A percentile compares a stretch with the other conserved stretches of the same genome.
These are phyloP conservation scores for Andrena trimmerana DNA, from an alignment of 2,888 invertebrate genomes.

Conservation along the genomic window DNA sequence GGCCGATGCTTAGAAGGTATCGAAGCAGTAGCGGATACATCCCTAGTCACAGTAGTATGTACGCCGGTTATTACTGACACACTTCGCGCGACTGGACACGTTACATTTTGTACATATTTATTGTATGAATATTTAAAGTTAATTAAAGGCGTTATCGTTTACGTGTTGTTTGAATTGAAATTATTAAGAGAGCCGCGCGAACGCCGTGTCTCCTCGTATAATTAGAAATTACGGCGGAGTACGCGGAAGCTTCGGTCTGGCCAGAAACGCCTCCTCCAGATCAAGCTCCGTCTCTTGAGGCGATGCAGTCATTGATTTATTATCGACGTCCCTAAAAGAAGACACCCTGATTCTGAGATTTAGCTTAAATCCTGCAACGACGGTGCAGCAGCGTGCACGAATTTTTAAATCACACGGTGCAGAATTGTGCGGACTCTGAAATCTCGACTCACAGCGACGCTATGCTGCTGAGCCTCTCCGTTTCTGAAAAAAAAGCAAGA, in stretches of 20 bases:
- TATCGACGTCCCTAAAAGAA: slow-evolving; percentile 50
- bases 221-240: slow-evolving; percentile 73
- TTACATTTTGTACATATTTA: slow-evolving; percentile 62
- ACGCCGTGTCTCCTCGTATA: background rate
- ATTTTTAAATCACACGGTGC: slow-evolving; percentile 26
- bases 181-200: background rate
- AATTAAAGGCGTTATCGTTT: slow-evolving; percentile 47
- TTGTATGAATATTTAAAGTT: slow-evolving; percentile 51
- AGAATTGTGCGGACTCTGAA: slow-evolving; percentile 4
- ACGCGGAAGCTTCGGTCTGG: slow-evolving; percentile 79
- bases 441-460: slow-evolving; percentile 78
- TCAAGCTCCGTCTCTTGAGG: slow-evolving; percentile 42
- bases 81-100: background rate
- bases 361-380: slow-evolving; percentile 6
- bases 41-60: slow-evolving; percentile 53
- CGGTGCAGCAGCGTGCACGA: slow-evolving; percentile 5
- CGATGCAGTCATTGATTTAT: slow-evolving; percentile 8
- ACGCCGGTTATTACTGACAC: slow-evolving; percentile 61
- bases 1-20: slow-evolving; percentile 68
- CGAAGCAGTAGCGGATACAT: slow-evolving; percentile 59
- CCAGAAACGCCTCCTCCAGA: slow-evolving; percentile 75
- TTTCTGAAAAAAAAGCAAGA: slow-evolving; percentile 66
- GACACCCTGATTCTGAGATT: slow-evolving; percentile 5
- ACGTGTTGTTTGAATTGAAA: slow-evolving; percentile 63
- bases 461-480: slow-evolving; percentile 75